Evolutionary conservation across 2,888 invertebrate species (phyloP).

Genomic region (Parelbella ahira): DNA sequence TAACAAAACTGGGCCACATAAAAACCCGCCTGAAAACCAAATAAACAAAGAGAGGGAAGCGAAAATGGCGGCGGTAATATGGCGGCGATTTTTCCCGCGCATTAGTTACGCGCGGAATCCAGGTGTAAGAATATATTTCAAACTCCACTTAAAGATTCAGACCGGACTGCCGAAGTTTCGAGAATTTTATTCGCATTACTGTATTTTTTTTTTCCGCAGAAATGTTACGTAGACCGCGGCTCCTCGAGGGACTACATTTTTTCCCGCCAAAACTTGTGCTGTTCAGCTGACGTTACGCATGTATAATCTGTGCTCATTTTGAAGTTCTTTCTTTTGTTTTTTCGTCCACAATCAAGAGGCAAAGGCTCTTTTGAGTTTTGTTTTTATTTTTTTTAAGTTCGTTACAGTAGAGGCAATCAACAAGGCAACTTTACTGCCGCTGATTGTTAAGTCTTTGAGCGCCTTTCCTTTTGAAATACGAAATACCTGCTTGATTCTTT

Average conservation of each 20-base stretch:
- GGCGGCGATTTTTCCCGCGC: conserved; percentile 21
- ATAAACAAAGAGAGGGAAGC: conserved; percentile 24
- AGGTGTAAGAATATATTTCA: conserved; percentile 35
- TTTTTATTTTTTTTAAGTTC: conserved; percentile 27
- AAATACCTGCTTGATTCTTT: conserved; percentile 23
- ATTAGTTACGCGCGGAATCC: conserved; percentile 22
- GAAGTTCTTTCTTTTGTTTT: conserved; percentile 39
- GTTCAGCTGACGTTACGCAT: conserved; percentile 47
- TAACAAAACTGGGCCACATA: conserved; percentile 24
- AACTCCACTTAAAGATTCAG: conserved; percentile 40
- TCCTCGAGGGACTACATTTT: conserved; percentile 24
- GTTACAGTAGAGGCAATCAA: conserved; percentile 26
- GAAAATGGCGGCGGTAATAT: conserved; percentile 22
- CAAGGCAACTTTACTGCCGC: conserved; percentile 24
- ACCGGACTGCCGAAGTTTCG: conserved; percentile 34
- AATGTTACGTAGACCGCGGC: conserved; percentile 17
- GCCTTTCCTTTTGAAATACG: conserved; percentile 22
- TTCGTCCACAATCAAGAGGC: conserved; percentile 33
- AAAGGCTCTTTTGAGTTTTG: conserved; percentile 32
- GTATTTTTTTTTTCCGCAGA: conserved; percentile 28
- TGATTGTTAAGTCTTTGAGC: conserved; percentile 27
- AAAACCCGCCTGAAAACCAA: conserved; percentile 23
- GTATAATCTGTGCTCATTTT: conserved; percentile 53
- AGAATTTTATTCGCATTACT: conserved; percentile 37
- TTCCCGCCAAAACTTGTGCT: conserved; percentile 31